These are phyloP conservation scores for Pampusana beccarii DNA, from an alignment of 2,113 vertebrate species.

Conservation along the genomic window DNA sequence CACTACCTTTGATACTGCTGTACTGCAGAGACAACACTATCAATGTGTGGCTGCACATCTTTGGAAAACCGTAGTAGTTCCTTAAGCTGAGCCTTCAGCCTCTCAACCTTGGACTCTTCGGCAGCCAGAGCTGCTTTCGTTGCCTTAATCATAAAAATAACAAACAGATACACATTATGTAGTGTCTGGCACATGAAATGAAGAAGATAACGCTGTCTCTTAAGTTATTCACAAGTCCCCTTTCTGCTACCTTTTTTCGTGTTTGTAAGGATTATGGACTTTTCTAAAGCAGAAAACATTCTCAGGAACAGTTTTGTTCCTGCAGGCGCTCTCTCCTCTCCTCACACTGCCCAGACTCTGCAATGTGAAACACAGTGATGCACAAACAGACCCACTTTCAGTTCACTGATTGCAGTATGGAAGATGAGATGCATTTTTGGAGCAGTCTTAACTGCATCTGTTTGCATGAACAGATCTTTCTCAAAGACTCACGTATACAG, in stretches of 20 bases:
- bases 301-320: background rate
- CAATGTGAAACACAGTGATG: background rate
- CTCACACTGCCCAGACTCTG: background rate
- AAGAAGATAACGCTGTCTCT: background rate
- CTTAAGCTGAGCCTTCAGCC: constrained; percentile 85
- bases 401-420: background rate
- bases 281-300: background rate
- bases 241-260: background rate
- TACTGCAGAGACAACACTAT: constrained; percentile 83
- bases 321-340: background rate
- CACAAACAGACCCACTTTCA: background rate
- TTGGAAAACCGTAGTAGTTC: constrained; percentile 83
- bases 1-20: constrained; percentile 89
- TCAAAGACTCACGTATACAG: background rate
- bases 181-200: background rate
- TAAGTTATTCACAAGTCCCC: background rate
- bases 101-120: constrained; percentile 82
- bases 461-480: background rate
- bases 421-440: background rate
- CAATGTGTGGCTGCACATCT: constrained; percentile 77
- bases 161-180: background rate
- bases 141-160: constrained; percentile 72
- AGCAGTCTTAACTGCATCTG: background rate
- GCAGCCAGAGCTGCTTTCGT: constrained; percentile 74
- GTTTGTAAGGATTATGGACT: background rate